Evolutionary conservation across 2,113 vertebrate species (phyloP), one percentile per base, ranked within the genome.

Genomic region (Vombatus ursinus): DNA sequence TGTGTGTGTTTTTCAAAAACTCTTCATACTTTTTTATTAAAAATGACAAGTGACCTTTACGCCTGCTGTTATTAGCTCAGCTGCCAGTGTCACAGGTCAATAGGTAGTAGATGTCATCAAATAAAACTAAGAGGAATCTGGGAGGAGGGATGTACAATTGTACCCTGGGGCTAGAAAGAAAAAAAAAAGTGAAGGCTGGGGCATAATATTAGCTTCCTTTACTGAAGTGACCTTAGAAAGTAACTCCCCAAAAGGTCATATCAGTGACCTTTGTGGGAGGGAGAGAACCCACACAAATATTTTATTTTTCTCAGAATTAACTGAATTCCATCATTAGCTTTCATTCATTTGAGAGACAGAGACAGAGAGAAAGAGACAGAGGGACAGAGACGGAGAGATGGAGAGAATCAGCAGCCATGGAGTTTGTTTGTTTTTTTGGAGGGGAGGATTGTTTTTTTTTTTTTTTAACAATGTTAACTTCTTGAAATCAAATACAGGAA

Each of bases 211-310:
- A 89, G 28, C 37, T 97, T 94, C 96, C 90, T 94, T 12, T 93
- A 12, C 37, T 93, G 47, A 97, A 93, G 61, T 23, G 97, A 96
- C 49, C 90, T 96, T 94, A 92, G 28, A 95, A 92, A 19, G 68
- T 84, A 84, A 92, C 11, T 96, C 50, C 68, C 54, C 93, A 57
- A 96, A 97, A 95, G 94, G 47, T 11, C 68, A 37, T 0, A 0
- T 93, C 52, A 96, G 3, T 90, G 95, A 93, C 22, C 52, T 49
- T 44, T 44, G 68, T 47, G 53, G 94, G 57, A 52, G 95, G 92
- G 52, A 44, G 50, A 94, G 94, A 95, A 77, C 89, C 57, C 77
- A 95, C 48, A 92, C 54, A 92, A 84, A 90, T 96, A 96, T 93
- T 97, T n/a, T 93, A 90, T 48, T 91, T 98, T 94, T 94, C 57